These are phyloP conservation scores for Pachypeltis micranthus DNA, from an alignment of 1,140 invertebrate species.

Conservation along the genomic window DNA sequence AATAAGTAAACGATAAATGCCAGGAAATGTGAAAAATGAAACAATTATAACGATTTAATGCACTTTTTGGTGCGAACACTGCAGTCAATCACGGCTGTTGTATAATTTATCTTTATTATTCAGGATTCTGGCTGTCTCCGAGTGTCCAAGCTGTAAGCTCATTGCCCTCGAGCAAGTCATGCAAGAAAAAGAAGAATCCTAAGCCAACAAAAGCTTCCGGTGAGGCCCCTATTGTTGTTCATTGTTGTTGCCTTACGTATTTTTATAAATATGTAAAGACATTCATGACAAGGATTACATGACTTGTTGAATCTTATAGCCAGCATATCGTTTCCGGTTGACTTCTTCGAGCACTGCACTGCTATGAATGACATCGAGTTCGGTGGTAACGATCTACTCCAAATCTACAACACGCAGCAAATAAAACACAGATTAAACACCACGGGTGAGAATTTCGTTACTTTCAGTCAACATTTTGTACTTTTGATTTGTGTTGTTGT, in stretches of 20 bases:
- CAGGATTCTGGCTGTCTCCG: conserved; percentile 65
- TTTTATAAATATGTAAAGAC: not conserved
- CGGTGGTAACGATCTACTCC: conserved; percentile 87
- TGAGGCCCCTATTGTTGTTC: conserved; percentile 18
- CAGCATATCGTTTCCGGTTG: conserved; percentile 67
- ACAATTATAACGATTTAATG: too few relatives aligned
- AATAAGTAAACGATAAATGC: not conserved
- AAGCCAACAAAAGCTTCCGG: conserved; percentile 43
- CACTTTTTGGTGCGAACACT: too few relatives aligned
- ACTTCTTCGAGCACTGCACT: conserved; percentile 93
- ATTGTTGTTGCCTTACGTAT: not conserved
- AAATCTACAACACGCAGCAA: conserved; percentile 91
- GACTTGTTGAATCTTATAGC: conserved; percentile 32
- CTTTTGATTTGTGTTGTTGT: not conserved
- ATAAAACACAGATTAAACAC: conserved; percentile 87
- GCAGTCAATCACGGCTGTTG: too few relatives aligned
- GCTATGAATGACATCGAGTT: conserved; percentile 86
- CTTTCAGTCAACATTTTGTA: not conserved
- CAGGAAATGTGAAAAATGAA: too few relatives aligned
- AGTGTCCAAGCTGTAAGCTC: conserved; percentile 55
- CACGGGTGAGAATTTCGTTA: conserved; percentile 43
- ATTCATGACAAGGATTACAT: not conserved
- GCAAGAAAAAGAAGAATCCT: conserved; percentile 45
- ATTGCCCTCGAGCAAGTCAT: conserved; percentile 35
- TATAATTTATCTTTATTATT: conserved; percentile 11